phyloP scores from a whole-genome alignment of 2,113 vertebrate genomes.

The Aegithalos caudatus region DNA sequence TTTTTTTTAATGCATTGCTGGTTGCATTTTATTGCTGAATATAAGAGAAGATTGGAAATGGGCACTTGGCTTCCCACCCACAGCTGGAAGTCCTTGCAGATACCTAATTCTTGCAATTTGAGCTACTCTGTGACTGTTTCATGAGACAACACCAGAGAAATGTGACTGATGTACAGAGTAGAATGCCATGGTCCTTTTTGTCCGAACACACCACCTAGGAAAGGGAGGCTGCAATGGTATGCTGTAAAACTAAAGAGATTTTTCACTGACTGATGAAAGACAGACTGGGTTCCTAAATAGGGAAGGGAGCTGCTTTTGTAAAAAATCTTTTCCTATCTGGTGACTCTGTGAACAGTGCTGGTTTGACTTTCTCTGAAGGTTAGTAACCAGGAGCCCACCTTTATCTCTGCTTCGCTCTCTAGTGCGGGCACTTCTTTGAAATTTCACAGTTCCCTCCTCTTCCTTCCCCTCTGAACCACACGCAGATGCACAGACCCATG shows the following conservation, averaged over 20 bases:
- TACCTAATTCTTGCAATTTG: neutral
- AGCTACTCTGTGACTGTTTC: neutral
- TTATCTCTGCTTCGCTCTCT: neutral
- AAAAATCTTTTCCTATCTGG: neutral
- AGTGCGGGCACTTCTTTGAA: constrained; percentile 11
- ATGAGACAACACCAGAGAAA: neutral
- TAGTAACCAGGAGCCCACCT: constrained; percentile 8
- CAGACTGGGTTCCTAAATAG: neutral
- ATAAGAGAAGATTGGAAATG: neutral
- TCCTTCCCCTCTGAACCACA: constrained; percentile 56
- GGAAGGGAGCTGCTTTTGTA: neutral
- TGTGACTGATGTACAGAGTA: neutral
- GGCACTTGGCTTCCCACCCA: neutral
- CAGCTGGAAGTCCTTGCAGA: neutral
- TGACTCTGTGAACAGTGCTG: neutral
- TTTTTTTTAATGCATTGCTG: neutral
- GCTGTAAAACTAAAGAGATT: neutral
- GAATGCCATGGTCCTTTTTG: neutral
- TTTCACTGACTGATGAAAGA: neutral
- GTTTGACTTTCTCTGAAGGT: constrained; percentile 22
- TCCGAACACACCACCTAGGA: neutral
- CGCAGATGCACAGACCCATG: neutral
- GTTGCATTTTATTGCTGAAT: neutral
- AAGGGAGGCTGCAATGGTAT: neutral
- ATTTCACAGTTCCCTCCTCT: constrained; percentile 62